A percentile compares a stretch with the other conserved stretches of the same genome.
These are phyloP conservation scores for Melanogrammus aeglefinus DNA, from an alignment of 2,797 vertebrate genomes.

Conservation along the genomic window DNA sequence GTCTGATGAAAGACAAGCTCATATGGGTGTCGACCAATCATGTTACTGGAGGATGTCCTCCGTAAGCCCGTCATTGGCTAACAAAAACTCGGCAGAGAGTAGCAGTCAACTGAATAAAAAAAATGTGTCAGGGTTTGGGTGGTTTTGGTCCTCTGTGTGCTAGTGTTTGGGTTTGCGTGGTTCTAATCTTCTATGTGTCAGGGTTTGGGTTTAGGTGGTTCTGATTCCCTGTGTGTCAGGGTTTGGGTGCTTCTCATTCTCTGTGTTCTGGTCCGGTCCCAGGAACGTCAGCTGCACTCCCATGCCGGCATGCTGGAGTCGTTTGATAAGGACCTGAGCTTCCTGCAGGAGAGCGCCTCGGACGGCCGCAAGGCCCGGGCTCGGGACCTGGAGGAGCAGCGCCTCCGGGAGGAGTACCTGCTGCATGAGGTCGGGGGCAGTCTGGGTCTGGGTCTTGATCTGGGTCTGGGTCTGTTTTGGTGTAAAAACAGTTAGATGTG, in stretches of 20 bases:
- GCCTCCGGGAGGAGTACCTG: constrained; percentile 80
- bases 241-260: too few species aligned
- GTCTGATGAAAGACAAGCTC: neutral
- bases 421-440: constrained; percentile 75
- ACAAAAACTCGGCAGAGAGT: too few species aligned
- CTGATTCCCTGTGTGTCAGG: too few species aligned
- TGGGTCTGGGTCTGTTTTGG: neutral
- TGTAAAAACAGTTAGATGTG: neutral
- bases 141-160: too few species aligned
- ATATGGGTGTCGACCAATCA: too few species aligned
- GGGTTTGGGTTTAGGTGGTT: too few species aligned
- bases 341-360: constrained; percentile 70
- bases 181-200: too few species aligned
- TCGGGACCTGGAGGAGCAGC: constrained; percentile 81
- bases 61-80: too few species aligned
- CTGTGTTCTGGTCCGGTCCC: neutral
- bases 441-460: neutral
- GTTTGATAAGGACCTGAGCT: constrained; percentile 74
- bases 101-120: too few species aligned
- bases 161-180: too few species aligned
- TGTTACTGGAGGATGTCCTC: too few species aligned
- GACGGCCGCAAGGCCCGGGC: constrained; percentile 73
- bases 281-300: constrained; percentile 85
- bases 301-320: constrained; percentile 79
- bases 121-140: too few species aligned